Conservation (phyloP, 2,888 invertebrate species). For the Sturmia bella region DNA sequence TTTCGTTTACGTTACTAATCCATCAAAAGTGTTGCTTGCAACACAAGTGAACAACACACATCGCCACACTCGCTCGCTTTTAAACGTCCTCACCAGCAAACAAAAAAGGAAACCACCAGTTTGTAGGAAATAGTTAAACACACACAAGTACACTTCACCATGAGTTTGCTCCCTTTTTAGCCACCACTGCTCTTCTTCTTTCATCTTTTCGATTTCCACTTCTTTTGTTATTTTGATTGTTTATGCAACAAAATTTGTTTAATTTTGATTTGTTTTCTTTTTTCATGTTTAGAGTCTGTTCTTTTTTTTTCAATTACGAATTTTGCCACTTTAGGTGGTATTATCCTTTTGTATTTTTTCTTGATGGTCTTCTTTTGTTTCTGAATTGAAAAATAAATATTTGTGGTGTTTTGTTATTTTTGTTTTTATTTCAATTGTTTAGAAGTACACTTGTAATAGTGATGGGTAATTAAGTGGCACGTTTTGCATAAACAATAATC, state of each 20-base stretch:
- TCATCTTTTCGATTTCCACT: conserved; percentile 30
- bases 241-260: conserved; percentile 67
- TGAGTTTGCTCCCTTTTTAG: conserved; percentile 49
- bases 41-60: neutral
- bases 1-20: conserved; percentile 79
- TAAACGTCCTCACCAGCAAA: neutral
- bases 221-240: conserved; percentile 63
- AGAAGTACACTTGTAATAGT: conserved; percentile 63
- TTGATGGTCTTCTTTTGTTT: conserved; percentile 36
- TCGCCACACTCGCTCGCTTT: neutral
- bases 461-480: conserved; percentile 66
- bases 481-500: conserved; percentile 57
- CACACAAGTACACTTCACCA: conserved; percentile 17
- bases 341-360: conserved; percentile 52
- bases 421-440: conserved; percentile 42
- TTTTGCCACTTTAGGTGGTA: conserved; percentile 65
- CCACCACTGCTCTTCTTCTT: conserved; percentile 60
- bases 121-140: conserved; percentile 12
- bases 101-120: conserved; percentile 48
- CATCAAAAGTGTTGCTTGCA: conserved; percentile 74
- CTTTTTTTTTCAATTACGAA: conserved; percentile 62
- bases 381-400: conserved; percentile 67
- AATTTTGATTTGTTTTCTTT: conserved; percentile 69
- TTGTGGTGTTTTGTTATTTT: conserved; percentile 11
- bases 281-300: conserved; percentile 47